Evolutionary conservation across 2,113 vertebrate genomes (phyloP).

Genomic region (Dromiciops gliroides): DNA sequence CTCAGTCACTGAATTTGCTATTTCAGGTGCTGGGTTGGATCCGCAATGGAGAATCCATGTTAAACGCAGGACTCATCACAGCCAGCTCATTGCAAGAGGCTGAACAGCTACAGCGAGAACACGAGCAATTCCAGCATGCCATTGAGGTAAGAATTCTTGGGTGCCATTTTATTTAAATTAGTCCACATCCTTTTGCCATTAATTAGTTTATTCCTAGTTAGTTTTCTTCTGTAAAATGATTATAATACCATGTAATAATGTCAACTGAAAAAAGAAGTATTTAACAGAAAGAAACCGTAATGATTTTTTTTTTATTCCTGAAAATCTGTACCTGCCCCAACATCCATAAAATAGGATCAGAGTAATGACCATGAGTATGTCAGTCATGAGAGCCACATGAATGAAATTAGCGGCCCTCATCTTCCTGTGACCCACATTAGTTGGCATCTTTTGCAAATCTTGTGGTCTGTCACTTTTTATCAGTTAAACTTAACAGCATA

Average conservation of each 20-base stretch:
- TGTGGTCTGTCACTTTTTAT: neutral
- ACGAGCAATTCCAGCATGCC: conserved; percentile 98
- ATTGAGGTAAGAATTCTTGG: conserved; percentile 89
- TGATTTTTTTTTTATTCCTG: neutral
- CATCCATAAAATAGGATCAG: neutral
- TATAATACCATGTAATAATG: too few species aligned
- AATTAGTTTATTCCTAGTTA: too few species aligned
- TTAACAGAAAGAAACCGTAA: neutral
- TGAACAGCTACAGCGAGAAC: conserved; percentile 97
- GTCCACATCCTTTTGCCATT: fast-evolving
- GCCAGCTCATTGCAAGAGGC: conserved; percentile 98
- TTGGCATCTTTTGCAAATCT: neutral
- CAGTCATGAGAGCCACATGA: neutral
- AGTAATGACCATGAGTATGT: neutral
- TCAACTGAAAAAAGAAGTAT: neutral
- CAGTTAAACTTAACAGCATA: neutral
- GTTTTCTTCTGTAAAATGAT: fast-evolving
- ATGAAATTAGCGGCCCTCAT: neutral
- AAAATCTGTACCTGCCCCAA: neutral
- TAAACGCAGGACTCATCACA: conserved; percentile 97
- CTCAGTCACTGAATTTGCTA: neutral
- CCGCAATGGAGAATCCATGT: conserved; percentile 98
- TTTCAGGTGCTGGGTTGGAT: conserved; percentile 98
- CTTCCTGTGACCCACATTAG: neutral
- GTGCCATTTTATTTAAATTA: neutral